Percentiles rank a stretch among this genome's conserved stretches.
Conservation (phyloP, 2,888 invertebrate species). For the Fragum fragum region DNA sequence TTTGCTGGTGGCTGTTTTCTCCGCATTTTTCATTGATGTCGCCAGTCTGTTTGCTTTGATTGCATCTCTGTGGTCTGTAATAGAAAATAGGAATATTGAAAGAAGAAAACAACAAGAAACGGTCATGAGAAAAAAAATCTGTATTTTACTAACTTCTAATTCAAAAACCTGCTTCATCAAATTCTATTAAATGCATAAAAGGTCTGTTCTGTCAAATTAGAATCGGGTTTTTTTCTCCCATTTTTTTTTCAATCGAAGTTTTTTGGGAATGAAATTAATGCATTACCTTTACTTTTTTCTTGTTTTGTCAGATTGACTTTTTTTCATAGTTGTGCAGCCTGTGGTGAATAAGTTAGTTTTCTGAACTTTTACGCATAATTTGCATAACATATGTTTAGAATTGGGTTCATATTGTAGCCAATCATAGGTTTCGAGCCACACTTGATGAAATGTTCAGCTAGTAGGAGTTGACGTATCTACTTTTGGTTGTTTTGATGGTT, state of each 20-base stretch:
- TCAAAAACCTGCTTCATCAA: background rate
- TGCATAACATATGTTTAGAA: background rate
- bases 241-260: background rate
- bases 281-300: constrained; percentile 15
- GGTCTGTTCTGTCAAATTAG: background rate
- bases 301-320: constrained; percentile 17
- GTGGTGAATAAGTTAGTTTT: background rate
- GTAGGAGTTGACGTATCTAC: background rate
- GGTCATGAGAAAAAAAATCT: background rate
- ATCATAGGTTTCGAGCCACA: background rate
- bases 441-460: background rate
- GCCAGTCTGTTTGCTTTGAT: background rate
- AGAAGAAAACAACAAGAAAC: background rate
- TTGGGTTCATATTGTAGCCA: background rate
- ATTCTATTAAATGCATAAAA: background rate
- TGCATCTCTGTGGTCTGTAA: background rate
- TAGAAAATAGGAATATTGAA: background rate
- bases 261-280: background rate
- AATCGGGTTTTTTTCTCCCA: too few relatives aligned
- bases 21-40: background rate
- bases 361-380: constrained; percentile 1
- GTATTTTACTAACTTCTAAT: background rate
- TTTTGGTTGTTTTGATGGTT: background rate
- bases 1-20: background rate
- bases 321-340: constrained; percentile 14